Percentiles rank a stretch among this genome's conserved stretches.
These are phyloP conservation scores for Formica exsecta DNA, from an alignment of 1,140 invertebrate genomes.

Conservation along the genomic window DNA sequence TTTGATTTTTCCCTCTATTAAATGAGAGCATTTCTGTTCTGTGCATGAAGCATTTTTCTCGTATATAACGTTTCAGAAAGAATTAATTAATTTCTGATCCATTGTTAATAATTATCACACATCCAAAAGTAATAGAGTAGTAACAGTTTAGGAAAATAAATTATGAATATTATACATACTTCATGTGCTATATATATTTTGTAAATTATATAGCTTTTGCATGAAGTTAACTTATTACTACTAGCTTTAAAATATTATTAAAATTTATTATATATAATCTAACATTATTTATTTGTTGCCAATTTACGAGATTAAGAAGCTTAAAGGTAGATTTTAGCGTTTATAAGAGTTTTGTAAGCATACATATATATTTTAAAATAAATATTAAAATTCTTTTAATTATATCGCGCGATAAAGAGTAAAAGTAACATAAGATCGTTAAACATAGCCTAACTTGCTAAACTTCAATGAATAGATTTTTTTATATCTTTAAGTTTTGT, in stretches of 20 bases:
- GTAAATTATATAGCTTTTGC: slow-evolving; percentile 1
- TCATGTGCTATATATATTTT: background rate
- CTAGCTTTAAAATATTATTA: background rate
- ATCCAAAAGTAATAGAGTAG: background rate
- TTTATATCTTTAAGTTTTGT: background rate
- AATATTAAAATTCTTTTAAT: background rate
- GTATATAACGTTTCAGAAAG: background rate
- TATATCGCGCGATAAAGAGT: background rate
- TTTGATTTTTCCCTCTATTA: background rate
- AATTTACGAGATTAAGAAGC: background rate
- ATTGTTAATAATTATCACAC: background rate
- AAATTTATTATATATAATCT: slow-evolving; percentile 16
- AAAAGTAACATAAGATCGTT: too few relatives aligned
- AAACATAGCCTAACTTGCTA: background rate
- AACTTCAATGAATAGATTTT: background rate
- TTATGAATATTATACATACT: background rate
- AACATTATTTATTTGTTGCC: background rate
- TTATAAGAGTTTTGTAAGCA: background rate
- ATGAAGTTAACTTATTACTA: background rate
- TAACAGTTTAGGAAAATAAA: background rate
- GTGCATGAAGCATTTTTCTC: background rate
- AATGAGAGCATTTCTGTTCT: background rate
- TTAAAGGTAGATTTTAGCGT: background rate
- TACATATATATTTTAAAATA: background rate
- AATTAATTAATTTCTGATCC: background rate